Conservation (phyloP, 2,113 vertebrate genomes). For the Microcebus jonahi region DNA sequence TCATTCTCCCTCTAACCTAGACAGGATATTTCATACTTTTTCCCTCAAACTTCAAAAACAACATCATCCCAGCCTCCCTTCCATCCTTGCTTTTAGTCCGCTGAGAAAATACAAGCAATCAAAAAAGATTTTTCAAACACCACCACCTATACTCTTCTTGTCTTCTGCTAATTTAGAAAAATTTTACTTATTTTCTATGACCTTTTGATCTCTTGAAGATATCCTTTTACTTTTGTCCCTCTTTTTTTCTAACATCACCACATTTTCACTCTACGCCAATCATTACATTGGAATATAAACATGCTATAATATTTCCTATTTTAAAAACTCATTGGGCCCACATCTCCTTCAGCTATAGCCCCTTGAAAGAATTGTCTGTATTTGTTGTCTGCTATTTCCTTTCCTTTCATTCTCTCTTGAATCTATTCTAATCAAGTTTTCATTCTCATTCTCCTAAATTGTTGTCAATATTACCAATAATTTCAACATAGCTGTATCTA, state of each 20-base stretch:
- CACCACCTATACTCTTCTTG: neutral
- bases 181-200: neutral
- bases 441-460: neutral
- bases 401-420: neutral
- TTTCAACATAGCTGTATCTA: neutral
- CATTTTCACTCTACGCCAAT: neutral
- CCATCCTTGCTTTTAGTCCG: neutral
- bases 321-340: neutral
- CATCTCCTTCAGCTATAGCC: neutral
- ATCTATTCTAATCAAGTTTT: neutral
- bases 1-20: neutral
- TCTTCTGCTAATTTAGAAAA: neutral
- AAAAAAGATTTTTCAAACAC: neutral
- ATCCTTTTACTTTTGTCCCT: neutral
- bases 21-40: neutral
- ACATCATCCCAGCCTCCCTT: neutral
- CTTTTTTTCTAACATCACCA: neutral
- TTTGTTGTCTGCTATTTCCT: neutral
- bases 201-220: neutral
- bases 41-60: neutral
- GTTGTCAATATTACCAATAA: neutral
- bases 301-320: neutral
- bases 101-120: neutral
- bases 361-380: neutral
- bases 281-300: neutral